Percentiles rank a stretch among this genome's conserved stretches.
These are phyloP conservation scores for Pasiphila rectangulata DNA, from an alignment of 2,888 invertebrate species.

Conservation along the genomic window DNA sequence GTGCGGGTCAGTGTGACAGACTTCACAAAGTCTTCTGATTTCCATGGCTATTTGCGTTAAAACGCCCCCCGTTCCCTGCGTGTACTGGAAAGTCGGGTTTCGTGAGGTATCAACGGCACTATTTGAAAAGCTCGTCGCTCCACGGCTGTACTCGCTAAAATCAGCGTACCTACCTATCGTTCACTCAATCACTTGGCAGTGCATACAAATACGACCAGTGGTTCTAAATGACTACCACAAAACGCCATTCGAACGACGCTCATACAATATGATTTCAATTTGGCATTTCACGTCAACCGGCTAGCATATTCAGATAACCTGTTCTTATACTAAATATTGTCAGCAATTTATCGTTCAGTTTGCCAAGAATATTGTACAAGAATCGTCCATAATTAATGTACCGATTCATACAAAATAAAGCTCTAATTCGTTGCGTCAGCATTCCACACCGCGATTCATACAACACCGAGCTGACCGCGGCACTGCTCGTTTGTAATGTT, in stretches of 20 bases:
- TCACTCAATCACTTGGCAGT: slow-evolving; percentile 1
- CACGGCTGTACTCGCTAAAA: background rate
- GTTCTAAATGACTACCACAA: background rate
- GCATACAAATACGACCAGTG: background rate
- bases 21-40: no score
- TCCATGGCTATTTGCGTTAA: no score
- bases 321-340: slow-evolving; percentile 2
- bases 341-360: slow-evolving; percentile 1
- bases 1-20: background rate
- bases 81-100: background rate
- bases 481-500: background rate
- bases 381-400: background rate
- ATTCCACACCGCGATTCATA: background rate
- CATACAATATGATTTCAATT: background rate
- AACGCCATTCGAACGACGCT: background rate
- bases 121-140: background rate
- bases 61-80: no score
- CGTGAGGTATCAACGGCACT: slow-evolving; percentile 7
- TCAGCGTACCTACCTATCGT: background rate
- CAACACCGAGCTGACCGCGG: no score
- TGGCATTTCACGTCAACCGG: background rate
- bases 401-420: slow-evolving; percentile 5
- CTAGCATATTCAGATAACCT: background rate
- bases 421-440: slow-evolving; percentile 5
- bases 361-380: background rate